Conservation (phyloP, 2,113 vertebrate species). For the Charadrius vociferus region DNA sequence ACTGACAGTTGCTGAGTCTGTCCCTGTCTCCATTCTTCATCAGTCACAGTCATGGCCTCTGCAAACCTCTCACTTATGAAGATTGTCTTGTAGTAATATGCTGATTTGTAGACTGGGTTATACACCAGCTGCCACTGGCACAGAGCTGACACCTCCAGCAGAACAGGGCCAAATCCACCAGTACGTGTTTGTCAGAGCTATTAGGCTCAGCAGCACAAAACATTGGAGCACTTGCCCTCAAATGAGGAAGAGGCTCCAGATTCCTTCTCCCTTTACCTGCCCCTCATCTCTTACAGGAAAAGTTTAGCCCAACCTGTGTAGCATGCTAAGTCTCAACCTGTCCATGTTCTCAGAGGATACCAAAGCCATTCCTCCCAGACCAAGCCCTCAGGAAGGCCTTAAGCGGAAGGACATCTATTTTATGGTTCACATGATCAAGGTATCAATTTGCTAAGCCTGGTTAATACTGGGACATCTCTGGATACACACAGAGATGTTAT, state of each 20-base stretch:
- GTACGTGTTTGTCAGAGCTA: background rate
- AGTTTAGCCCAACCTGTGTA: background rate
- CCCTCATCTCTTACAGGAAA: background rate
- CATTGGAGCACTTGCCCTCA: background rate
- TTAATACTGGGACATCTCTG: background rate
- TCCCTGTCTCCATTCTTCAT: background rate
- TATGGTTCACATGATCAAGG: background rate
- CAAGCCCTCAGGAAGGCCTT: background rate
- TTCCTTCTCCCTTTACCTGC: background rate
- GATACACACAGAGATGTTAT: background rate
- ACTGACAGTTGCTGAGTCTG: background rate
- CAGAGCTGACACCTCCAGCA: background rate
- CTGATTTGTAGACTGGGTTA: background rate
- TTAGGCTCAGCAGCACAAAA: background rate
- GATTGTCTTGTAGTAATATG: background rate
- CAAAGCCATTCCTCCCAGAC: background rate
- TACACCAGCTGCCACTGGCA: background rate
- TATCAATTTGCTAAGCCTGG: background rate
- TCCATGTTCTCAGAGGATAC: background rate
- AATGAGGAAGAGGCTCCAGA: background rate
- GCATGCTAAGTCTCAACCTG: background rate
- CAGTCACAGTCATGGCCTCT: background rate
- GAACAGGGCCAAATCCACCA: background rate
- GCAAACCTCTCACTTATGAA: background rate
- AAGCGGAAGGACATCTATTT: background rate